Base-by-base conservation (phyloP, 2,888 invertebrate genomes). In the Xanthorhoe designata region DNA sequence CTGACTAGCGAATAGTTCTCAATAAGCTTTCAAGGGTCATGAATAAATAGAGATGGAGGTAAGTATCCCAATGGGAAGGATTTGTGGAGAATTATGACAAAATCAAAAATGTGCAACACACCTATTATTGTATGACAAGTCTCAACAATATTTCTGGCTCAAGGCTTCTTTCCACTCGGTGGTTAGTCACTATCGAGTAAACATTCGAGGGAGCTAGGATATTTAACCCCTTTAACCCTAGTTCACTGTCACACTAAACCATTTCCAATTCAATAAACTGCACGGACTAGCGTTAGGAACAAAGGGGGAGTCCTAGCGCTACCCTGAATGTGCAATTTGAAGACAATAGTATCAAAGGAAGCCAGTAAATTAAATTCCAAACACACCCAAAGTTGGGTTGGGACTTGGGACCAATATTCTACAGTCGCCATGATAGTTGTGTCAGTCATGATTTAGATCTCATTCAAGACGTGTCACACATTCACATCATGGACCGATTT, bases 221-320 rank as follows among this genome's bases (percentile, higher is more conserved):
- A 17, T 24, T 13, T 42, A 55, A 55, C 38, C 13, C 42, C 24
- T 29, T 56, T 15, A 45, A 19, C 56, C 45, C n/a, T 19, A 55
- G 42, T 42, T 55, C 13, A 38, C 38, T 56, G 51, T n/a, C 17
- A 45, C 42, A 19, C 55, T 54, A 8, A 35, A 42, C 19, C 5
- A 18, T 51, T 51, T 57, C 24, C 63, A 2, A 57, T 19, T 57
- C 63, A 57, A 10, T 57, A 52, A 52, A 57, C 63, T 63, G 62
- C 13, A 42, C 42, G 18, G 42, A 62, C 51, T 45, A 6, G 7
- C 10, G 42, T 56, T 18, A 63, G 45, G 32, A 4, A 57, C 45
- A 35, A 4, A 19, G 9, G 62, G 55, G 49, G 9, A 1, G 2
- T 9, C 19, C 35, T 42, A 50, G 6, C 10, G 24, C 19, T 58